phyloP scores from a whole-genome alignment of 2,888 invertebrate species.

The Zaprionus obscuricornis region DNA sequence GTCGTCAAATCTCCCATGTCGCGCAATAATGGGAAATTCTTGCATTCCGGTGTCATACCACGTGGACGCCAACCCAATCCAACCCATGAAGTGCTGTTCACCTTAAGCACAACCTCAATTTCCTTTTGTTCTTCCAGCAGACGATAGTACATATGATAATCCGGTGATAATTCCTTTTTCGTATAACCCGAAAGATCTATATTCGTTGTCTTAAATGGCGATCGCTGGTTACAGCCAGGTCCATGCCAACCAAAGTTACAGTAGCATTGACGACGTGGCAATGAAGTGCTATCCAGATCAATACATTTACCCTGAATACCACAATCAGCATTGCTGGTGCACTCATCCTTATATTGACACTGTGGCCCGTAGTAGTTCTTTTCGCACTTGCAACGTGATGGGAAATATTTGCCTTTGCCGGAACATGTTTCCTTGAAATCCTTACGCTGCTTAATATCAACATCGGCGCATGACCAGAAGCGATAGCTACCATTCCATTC shows the following conservation, averaged over 20 bases:
- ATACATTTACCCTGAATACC: conserved; percentile 93
- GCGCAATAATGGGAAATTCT: conserved; percentile 89
- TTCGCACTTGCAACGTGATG: conserved; percentile 92
- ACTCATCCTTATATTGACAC: conserved; percentile 96
- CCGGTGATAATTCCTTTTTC: conserved; percentile 88
- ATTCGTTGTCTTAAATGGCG: conserved; percentile 89
- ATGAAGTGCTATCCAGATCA: conserved; percentile 90
- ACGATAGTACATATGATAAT: conserved; percentile 93
- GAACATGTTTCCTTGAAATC: conserved; percentile 93
- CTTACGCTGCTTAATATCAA: conserved; percentile 91
- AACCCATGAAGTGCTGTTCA: conserved; percentile 94
- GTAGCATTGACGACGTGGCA: conserved; percentile 93
- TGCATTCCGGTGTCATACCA: conserved; percentile 89
- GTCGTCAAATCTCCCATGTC: conserved; percentile 81
- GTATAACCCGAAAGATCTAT: conserved; percentile 89
- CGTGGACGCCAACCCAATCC: conserved; percentile 96
- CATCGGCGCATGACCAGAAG: conserved; percentile 98
- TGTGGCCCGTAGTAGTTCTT: conserved; percentile 91
- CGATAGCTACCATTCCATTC: conserved; percentile 94
- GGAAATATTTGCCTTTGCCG: conserved; percentile 91
- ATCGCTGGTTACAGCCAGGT: conserved; percentile 91
- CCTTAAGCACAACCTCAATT: conserved; percentile 93
- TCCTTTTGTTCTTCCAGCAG: conserved; percentile 92
- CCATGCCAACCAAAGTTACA: conserved; percentile 96
- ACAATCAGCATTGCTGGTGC: conserved; percentile 92